phyloP scores from a whole-genome alignment of 2,113 vertebrate species.

The Gnathonemus echidnorhynchus region DNA sequence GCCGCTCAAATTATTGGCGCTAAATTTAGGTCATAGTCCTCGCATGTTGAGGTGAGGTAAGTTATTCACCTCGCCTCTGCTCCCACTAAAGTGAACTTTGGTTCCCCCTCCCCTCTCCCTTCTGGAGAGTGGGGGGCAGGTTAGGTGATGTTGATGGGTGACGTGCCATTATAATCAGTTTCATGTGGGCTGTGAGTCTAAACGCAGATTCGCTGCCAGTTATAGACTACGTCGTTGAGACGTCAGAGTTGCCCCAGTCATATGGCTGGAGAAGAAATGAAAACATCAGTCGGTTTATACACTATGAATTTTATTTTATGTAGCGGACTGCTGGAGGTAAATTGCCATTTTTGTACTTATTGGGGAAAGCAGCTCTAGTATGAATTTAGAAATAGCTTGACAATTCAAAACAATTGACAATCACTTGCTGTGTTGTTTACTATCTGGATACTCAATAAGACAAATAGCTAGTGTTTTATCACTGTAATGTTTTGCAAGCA shows the following conservation, averaged over 20 bases:
- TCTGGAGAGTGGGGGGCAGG: neutral
- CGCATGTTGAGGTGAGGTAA: conserved; percentile 31
- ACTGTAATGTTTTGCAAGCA: neutral
- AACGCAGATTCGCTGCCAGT: neutral
- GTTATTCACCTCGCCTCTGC: neutral
- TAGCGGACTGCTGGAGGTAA: neutral
- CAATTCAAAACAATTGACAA: neutral
- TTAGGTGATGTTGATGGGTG: neutral
- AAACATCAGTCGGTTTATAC: neutral
- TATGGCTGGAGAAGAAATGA: neutral
- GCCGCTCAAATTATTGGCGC: conserved; percentile 36
- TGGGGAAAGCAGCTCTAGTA: neutral
- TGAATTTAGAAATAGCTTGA: neutral
- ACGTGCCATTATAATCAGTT: neutral
- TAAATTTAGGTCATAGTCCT: conserved; percentile 40
- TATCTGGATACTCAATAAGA: neutral
- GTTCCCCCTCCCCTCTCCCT: neutral
- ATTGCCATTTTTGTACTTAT: neutral
- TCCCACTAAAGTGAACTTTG: neutral
- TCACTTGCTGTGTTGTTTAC: neutral
- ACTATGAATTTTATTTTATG: neutral
- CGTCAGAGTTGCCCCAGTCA: neutral
- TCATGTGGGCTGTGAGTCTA: neutral
- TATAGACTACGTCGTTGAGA: neutral
- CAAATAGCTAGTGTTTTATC: neutral